Evolutionary conservation across 2,797 vertebrate genomes (phyloP).

Genomic region (Avahi laniger): DNA sequence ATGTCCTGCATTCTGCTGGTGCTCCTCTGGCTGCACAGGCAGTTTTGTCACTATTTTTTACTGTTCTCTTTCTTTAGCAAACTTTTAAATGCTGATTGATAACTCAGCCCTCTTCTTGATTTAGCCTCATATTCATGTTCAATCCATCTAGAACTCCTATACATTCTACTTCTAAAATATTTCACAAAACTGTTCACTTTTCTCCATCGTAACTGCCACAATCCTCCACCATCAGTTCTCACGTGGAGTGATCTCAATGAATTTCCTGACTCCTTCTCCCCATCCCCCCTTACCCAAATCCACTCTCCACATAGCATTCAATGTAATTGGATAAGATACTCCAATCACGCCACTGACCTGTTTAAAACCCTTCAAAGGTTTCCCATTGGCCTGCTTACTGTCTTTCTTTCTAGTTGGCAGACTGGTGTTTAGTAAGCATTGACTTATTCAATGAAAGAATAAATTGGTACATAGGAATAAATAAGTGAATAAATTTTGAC

Average conservation of each 20-base stretch:
- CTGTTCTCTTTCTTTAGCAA: not conserved
- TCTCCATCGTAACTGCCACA: not conserved
- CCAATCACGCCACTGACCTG: not conserved
- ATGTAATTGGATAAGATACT: not conserved
- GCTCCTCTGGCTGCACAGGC: not conserved
- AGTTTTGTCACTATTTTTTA: not conserved
- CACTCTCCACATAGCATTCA: not conserved
- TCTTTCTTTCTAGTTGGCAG: not conserved
- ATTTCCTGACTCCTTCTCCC: not conserved
- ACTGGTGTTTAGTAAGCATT: not conserved
- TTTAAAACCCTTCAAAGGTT: not conserved
- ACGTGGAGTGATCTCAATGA: not conserved
- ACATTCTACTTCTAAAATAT: not conserved
- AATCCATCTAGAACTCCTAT: not conserved
- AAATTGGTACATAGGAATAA: not conserved
- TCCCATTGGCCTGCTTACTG: not conserved
- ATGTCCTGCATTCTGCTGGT: not conserved
- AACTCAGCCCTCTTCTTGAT: not conserved
- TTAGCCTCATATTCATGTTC: not conserved
- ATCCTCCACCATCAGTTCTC: not conserved
- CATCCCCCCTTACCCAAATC: too few relatives aligned
- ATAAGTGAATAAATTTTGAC: not conserved
- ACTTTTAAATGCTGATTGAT: not conserved
- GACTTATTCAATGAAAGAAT: not conserved
- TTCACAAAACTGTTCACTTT: not conserved